A percentile compares a stretch with the other conserved stretches of the same genome.
phyloP scores from a whole-genome alignment of 2,797 vertebrate species.

The Myotis findleyi region DNA sequence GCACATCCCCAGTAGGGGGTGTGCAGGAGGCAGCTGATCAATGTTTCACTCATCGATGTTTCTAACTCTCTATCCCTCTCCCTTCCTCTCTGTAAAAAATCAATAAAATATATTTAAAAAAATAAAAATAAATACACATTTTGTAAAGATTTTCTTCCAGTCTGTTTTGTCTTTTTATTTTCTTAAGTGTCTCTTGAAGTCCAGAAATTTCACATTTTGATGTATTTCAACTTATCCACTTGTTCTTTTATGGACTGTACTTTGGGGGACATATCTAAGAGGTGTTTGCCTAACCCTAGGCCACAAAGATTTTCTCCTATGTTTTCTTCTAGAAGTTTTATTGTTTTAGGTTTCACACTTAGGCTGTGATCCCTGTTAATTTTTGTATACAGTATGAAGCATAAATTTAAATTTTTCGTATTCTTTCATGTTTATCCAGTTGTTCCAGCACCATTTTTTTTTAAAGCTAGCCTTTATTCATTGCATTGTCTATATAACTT shows the following conservation, averaged over 20 bases:
- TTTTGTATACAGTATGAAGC: not conserved
- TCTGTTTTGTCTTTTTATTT: not conserved
- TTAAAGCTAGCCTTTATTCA: not conserved
- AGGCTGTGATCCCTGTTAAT: not conserved
- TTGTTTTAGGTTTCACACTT: not conserved
- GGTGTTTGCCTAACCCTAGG: not conserved
- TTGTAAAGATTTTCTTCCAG: not conserved
- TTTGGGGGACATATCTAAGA: not conserved
- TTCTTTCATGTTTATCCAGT: not conserved
- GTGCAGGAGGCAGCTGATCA: no score
- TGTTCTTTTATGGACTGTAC: not conserved
- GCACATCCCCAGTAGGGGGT: no score
- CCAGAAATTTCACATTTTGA: not conserved
- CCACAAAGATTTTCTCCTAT: not conserved
- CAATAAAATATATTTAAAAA: no score
- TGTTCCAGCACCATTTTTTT: not conserved
- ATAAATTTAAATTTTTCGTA: not conserved
- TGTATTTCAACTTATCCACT: not conserved
- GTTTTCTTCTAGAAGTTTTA: slow-evolving; percentile 1
- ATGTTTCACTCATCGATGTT: no score
- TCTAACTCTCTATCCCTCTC: no score
- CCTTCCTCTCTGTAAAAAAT: no score
- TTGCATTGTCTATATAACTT: not conserved
- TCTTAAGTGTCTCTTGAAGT: not conserved
- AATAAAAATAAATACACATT: not conserved